Evolutionary conservation across 2,797 vertebrate species (phyloP), one percentile per base, ranked within the genome.

Genomic region (Epinephelus awoara): DNA sequence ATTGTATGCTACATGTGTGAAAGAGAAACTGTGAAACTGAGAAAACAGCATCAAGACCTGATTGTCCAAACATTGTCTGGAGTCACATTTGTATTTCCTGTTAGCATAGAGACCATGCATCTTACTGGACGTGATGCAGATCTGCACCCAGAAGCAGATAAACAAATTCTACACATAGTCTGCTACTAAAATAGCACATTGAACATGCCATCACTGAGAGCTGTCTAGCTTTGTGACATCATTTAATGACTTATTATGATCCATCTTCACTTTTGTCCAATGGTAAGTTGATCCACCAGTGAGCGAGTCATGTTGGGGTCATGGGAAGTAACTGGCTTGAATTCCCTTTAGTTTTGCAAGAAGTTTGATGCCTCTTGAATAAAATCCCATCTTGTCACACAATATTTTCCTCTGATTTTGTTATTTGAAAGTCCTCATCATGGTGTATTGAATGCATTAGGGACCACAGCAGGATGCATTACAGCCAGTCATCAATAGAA

Each of bases 391-490:
- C 23, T 64, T 23, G 17, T 40, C 23, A 2, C 6, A 0, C 15
- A n/a, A n/a, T 11, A 10, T 27, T 61, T 64, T 59, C 1, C 42
- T 17, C 0, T 61, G 19, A 27, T 68, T 59, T 47, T 9, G 27
- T 61, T 34, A 6, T 69, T 69, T 71, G 44, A 75, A 76, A 61
- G 40, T 55, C 42, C 17, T 67, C 17, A 2, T 74, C 17, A 23
- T 49, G 52, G 29, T 78, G 75, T 71, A 23, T 68, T 40, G 66
- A 71, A 79, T 67, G 21, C 84, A 65, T 57, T 40, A 15, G 84
- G 67, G 86, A 73, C 65, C 65, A 21, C 82, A 70, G 71, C 72
- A 85, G 85, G 86, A 91, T 78, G 63, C 79, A 73, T 86, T 87
- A 68, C 65, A 88, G 77, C 38, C 79, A 51, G 61, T 65, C 72